Conservation (phyloP, 2,888 invertebrate species). For the Amiota minor region DNA sequence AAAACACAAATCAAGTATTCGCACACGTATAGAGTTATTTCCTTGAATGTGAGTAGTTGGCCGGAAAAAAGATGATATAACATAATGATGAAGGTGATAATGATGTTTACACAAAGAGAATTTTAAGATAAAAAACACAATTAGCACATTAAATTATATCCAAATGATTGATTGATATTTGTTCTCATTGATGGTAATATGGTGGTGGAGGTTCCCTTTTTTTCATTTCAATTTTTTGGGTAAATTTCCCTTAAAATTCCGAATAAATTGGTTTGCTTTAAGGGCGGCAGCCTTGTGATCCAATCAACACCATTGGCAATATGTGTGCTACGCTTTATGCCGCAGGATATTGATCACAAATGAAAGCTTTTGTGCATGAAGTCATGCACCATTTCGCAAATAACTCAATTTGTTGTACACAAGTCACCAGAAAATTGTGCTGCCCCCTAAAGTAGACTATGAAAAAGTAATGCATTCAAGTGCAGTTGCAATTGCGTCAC, state of each 20-base stretch:
- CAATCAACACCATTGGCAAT: not conserved
- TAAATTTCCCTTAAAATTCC: not conserved
- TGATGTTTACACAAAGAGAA: no score
- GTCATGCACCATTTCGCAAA: conserved; percentile 6
- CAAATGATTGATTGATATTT: no score
- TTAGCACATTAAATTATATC: no score
- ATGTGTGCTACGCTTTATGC: not conserved
- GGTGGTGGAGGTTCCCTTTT: not conserved
- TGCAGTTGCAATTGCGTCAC: no score
- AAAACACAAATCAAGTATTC: not conserved
- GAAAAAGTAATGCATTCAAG: not conserved
- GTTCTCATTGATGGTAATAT: no score
- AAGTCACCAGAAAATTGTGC: not conserved
- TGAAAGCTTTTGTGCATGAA: not conserved
- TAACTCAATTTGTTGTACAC: conserved; percentile 22
- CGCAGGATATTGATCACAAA: not conserved
- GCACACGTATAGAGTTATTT: no score
- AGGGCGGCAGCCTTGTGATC: no score
- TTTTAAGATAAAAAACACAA: no score
- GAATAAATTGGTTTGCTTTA: conserved; percentile 4
- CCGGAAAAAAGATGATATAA: no score
- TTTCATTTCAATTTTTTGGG: not conserved
- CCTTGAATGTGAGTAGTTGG: no score
- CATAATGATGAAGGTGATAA: no score
- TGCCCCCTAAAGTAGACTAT: not conserved